Conservation (phyloP, 2,113 vertebrate species). For the Azemiops feae region DNA sequence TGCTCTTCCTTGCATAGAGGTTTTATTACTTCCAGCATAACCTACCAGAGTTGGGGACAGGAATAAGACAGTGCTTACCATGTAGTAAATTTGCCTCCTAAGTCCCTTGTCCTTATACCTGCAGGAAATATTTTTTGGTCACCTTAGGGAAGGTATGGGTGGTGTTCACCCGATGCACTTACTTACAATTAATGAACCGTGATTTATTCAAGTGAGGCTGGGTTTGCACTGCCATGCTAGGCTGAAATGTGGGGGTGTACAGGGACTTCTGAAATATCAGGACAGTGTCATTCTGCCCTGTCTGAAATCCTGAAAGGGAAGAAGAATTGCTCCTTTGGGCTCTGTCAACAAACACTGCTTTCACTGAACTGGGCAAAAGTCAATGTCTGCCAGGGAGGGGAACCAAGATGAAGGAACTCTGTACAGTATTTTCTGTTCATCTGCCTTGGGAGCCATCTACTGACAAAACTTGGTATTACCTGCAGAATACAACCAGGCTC, state of each 20-base stretch:
- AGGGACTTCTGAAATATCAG: background rate
- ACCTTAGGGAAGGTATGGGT: background rate
- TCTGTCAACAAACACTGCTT: background rate
- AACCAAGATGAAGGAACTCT: background rate
- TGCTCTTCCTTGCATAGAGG: background rate
- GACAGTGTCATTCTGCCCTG: background rate
- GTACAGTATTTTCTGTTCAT: background rate
- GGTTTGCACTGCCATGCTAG: background rate
- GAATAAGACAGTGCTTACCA: background rate
- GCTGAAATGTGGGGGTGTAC: background rate
- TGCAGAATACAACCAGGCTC: no score
- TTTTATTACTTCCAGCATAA: background rate
- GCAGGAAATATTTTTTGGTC: background rate
- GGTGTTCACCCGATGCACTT: background rate
- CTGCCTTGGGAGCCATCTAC: conserved; percentile 1
- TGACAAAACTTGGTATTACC: background rate
- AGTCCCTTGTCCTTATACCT: background rate
- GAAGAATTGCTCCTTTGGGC: background rate
- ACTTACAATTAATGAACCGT: background rate
- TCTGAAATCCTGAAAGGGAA: background rate
- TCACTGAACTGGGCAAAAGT: background rate
- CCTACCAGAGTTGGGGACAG: background rate
- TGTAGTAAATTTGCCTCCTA: background rate
- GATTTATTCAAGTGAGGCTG: background rate
- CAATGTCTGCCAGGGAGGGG: background rate